Base-by-base conservation (phyloP, 2,888 invertebrate genomes). In the Clistopyga incitator region DNA sequence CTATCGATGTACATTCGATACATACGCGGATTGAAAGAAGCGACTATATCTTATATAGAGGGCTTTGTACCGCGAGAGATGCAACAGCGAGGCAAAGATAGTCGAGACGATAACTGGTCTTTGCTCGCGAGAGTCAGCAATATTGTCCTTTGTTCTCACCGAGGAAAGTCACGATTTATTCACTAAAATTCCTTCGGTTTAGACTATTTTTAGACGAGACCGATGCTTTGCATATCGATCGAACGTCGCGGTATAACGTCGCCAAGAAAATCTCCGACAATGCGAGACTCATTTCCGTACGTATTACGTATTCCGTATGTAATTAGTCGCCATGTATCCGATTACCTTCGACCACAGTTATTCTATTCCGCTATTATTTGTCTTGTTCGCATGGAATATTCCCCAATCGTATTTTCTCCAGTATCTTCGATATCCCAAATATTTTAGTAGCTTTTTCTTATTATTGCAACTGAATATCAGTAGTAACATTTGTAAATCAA, bases 1-100 rank as follows among this genome's bases (percentile, higher is more conserved):
- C 29, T 64, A 75, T 82, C 61, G 64, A 68, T 68, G 77, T 70
- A 68, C 38, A 38, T 34, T 25, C 68, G 61, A 78, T 70, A 68
- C 64, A 18, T 38, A 38, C 11, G 18, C 25, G 29, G 52, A 68
- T 47, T 38, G 38, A 38, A 64, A 42, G 34, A 38, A 42, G 29
- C 61, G 38, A 8, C 23, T 23, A 23, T 15, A 25, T 25, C 3
- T 10, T 15, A 25, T 15, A 25, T n/a, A n/a, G n/a, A n/a, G n/a
- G n/a, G 13, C 15, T 3, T 11, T 64, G 64, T 64, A n/a, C n/a
- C 42, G 3, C 20, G 2, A 38, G 64, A 18, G 18, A 38, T 64
- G n/a, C 64, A 20, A 64, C 64, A 38, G 34, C 64, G 8, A 34
- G 10, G 34, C 50, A 3, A 15, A 15, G 54, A 76, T 76, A 54